Evolutionary conservation across 64 coral and sea anemone genomes (phyloP), one percentile per base, ranked within the genome.

Genomic region (Orbicella faveolata): DNA sequence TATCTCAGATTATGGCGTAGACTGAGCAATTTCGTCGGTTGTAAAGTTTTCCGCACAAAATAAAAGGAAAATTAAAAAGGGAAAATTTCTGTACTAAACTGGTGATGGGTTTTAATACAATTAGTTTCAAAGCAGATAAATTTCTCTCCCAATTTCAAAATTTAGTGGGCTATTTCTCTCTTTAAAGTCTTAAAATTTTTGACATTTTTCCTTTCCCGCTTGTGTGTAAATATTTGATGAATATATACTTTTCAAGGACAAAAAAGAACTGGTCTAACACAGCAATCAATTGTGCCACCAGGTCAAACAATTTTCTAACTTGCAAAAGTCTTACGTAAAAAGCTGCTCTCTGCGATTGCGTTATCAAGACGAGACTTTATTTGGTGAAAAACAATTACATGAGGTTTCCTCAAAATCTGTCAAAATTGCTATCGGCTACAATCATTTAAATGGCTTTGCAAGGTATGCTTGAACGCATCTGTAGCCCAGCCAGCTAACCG

Each of bases 381-480:
- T 26, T 30, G 52, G 23, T 34, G 65, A 9, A 53, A 9, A 25
- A 3, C 51, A 14, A 52, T 85, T 23, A 37, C 9, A 16, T n/a
- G 37, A 11, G 67, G 73, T 23, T 68, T 21, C 1, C 39, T 36
- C 41, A 13, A 67, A 85, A 70, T 48, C 13, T 73, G 39, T 52
- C 67, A 70, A 70, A 30, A 72, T 9, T 72, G 0, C 25, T 20
- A 73, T 25, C 25, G 20, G 65, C 20, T n/a, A 52, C 44, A 23
- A 48, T 85, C 5, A 13, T 85, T 85, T 53, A 36, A 72, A 73
- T 73, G 61, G 18, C 4, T 72, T 35, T 16, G 5, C n/a, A 52
- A 72, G 36, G 54, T 6, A 85, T 85, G 82, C 82, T 85, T 85
- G 82, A 85, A 72, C 64, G 82, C 82, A 52, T 85, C 65, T 11